Percentiles rank a stretch among this genome's conserved stretches.
Conservation (phyloP, 2,113 vertebrate species). For the Drymodes brunneopygia region DNA sequence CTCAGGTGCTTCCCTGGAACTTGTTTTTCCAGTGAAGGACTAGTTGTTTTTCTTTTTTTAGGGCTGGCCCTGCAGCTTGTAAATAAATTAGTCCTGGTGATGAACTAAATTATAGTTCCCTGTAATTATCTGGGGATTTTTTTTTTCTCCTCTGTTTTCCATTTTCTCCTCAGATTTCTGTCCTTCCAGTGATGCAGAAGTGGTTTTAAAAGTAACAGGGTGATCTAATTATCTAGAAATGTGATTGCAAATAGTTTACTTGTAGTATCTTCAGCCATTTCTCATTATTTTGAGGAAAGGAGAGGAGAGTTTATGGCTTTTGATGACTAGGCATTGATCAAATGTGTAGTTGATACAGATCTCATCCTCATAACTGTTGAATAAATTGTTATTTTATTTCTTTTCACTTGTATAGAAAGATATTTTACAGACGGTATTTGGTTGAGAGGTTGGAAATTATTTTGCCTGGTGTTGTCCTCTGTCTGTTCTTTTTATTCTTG, state of each 20-base stretch:
- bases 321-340: not conserved
- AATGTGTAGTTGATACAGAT: not conserved
- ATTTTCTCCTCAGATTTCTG: not conserved
- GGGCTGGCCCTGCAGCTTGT: not conserved
- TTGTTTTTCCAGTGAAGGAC: not conserved
- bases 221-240: not conserved
- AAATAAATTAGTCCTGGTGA: not conserved
- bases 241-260: not conserved
- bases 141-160: not conserved
- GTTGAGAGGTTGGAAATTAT: not conserved
- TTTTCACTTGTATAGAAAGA: not conserved
- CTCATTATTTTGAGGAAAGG: not conserved
- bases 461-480: not conserved
- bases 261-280: not conserved
- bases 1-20: not conserved
- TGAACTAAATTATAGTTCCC: not conserved
- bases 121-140: not conserved
- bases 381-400: not conserved
- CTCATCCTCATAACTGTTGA: not conserved
- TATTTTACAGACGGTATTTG: not conserved
- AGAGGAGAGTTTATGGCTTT: not conserved
- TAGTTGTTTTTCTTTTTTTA: not conserved
- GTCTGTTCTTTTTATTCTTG: not conserved
- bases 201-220: not conserved
- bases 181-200: not conserved